Evolutionary conservation across 1,140 invertebrate species (phyloP).

Genomic region (Pararge aegeria): DNA sequence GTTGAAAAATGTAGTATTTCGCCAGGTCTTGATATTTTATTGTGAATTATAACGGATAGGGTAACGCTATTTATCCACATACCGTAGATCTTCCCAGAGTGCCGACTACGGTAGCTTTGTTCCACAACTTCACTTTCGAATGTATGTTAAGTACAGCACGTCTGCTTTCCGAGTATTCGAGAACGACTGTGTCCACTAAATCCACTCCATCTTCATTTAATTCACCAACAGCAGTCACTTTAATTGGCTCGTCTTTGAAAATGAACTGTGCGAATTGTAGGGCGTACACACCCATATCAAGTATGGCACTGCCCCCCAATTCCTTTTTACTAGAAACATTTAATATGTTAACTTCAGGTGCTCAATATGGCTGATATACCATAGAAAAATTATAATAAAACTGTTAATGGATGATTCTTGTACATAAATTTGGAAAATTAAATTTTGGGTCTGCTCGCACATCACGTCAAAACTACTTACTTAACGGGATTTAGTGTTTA

Average conservation of each 20-base stretch:
- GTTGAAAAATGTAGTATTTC: too few relatives aligned
- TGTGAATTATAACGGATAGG: too few relatives aligned
- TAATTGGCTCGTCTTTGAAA: conserved; percentile 84
- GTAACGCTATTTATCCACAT: conserved; percentile 8
- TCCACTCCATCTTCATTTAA: conserved; percentile 88
- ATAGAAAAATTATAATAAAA: too few relatives aligned
- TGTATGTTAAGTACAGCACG: conserved; percentile 79
- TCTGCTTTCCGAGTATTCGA: conserved; percentile 83
- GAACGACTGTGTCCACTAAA: conserved; percentile 80
- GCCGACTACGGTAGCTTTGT: conserved; percentile 50
- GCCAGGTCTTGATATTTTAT: too few relatives aligned
- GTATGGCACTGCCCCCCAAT: conserved; percentile 88
- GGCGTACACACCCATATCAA: conserved; percentile 92
- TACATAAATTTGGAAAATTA: too few relatives aligned
- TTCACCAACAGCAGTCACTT: conserved; percentile 82
- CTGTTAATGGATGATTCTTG: too few relatives aligned
- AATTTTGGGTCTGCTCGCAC: too few relatives aligned
- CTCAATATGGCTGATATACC: too few relatives aligned
- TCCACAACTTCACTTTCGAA: conserved; percentile 78
- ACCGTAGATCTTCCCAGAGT: conserved; percentile 48
- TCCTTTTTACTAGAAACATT: conserved; percentile 75
- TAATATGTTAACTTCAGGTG: neutral
- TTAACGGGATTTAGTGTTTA: too few relatives aligned
- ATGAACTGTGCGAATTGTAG: conserved; percentile 88
- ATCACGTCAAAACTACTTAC: too few relatives aligned